Base-by-base conservation (phyloP, 2,797 vertebrate species). In the Rhabdophis nuchalis region DNA sequence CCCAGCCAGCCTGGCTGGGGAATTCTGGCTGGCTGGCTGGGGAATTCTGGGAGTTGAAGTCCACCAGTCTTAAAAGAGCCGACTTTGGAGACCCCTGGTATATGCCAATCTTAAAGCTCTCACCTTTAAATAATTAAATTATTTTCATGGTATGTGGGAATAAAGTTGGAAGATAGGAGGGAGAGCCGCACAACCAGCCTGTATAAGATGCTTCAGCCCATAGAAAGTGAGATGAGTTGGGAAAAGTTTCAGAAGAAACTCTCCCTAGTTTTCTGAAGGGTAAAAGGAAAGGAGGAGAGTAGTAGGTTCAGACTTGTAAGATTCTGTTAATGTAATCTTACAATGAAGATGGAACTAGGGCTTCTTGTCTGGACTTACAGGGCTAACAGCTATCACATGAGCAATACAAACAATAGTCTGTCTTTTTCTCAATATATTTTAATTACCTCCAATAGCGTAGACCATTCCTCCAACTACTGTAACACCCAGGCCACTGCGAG, bases 401-500 rank as follows among this genome's bases (percentile, higher is more conserved):
- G 32, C 29, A 58, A 7, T 52, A 52, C 32, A n/a, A 87, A 72
- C 29, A 87, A 72, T 29, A 50, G 23, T 8, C 52, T 29, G 11
- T 29, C 7, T 54, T 58, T 5, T 13, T 27, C 3, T 5, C 14
- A 82, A 46, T 82, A 10, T 46, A 12, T 41, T 82, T 82, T 46
- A 46, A 23, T 46, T 97, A 99, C 99, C 99, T 98, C 99, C 99
- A 91, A 99, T 98, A 57, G 99, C 99, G 20, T 99, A 99, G 95
- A 99, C 98, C 98, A 98, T 99, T 89, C 99, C 99, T 96, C 99
- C 98, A 90, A 99, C 97, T 16, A 99, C 98, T 0, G 98, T 98
- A 14, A 99, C 98, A 5, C 99, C 99, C 52, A 99, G 96, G 52
- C 99, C 99, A 0, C 98, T 99, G 92, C 99, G 98, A 64, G 99